A percentile compares a stretch with the other conserved stretches of the same genome.
Evolutionary conservation across 2,797 vertebrate species (phyloP).

Genomic region (Hippocampus kuda): DNA sequence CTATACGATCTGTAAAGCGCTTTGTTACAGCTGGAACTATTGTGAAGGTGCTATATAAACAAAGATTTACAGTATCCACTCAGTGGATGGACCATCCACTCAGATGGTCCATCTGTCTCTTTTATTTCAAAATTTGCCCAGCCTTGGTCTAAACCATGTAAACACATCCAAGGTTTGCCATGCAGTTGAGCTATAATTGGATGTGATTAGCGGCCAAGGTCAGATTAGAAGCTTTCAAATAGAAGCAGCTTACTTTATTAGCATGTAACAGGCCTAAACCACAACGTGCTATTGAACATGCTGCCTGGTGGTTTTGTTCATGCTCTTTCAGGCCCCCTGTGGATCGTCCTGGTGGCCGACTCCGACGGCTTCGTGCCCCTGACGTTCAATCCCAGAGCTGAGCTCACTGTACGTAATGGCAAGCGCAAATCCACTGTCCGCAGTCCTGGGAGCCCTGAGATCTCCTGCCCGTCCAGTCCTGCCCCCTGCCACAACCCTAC

Average conservation of each 20-base stretch:
- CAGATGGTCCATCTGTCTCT: background rate
- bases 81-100: too few species aligned
- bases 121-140: background rate
- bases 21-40: too few species aligned
- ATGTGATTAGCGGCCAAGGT: constrained; percentile 57
- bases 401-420: constrained; percentile 77
- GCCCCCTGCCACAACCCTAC: constrained; percentile 26
- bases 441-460: constrained; percentile 41
- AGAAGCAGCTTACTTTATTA: constrained; percentile 53
- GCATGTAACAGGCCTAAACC: background rate
- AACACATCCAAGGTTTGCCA: constrained; percentile 9
- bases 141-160: background rate
- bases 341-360: constrained; percentile 84
- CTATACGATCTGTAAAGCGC: too few species aligned
- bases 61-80: background rate
- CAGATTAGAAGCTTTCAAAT: constrained; percentile 60
- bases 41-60: too few species aligned
- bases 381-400: constrained; percentile 73
- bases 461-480: constrained; percentile 48
- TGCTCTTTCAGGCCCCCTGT: constrained; percentile 70
- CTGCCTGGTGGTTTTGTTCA: background rate
- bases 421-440: constrained; percentile 53
- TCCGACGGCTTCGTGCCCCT: constrained; percentile 84
- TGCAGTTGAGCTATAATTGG: constrained; percentile 53
- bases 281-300: background rate